A percentile compares a stretch with the other conserved stretches of the same genome.
Conservation (phyloP, 2,888 invertebrate species). For the Ferrisia virgata region DNA sequence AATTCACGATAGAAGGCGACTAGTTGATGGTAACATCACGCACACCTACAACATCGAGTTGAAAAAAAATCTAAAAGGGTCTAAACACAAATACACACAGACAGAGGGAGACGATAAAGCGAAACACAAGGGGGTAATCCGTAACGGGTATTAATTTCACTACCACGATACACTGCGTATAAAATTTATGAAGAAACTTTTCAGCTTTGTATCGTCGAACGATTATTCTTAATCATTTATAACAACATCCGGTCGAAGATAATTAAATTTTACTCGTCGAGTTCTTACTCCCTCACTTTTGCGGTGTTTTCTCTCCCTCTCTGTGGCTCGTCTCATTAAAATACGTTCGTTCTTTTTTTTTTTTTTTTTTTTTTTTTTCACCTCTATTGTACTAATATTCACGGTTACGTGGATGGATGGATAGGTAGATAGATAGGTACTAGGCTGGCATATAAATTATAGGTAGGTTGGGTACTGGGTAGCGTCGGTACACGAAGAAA, state of each 20-base stretch:
- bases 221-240: constrained; percentile 31
- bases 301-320: background rate
- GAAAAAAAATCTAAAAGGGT: background rate
- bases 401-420: too few relatives aligned
- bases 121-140: background rate
- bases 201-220: background rate
- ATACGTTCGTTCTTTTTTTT: background rate
- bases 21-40: background rate
- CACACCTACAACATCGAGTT: background rate
- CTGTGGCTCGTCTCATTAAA: too few relatives aligned
- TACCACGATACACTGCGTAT: background rate
- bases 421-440: too few relatives aligned
- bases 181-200: constrained; percentile 29
- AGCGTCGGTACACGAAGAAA: background rate
- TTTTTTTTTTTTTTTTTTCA: background rate
- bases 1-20: background rate
- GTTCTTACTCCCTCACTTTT: background rate
- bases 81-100: too few relatives aligned
- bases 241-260: background rate
- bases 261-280: constrained; percentile 19
- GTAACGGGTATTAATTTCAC: constrained; percentile 8
- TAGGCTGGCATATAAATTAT: background rate
- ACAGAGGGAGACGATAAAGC: background rate
- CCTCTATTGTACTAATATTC: too few relatives aligned
- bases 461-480: background rate